A percentile compares a stretch with the other conserved stretches of the same genome.
phyloP scores from a whole-genome alignment of 2,888 invertebrate genomes.

The Dasypogon diadema region DNA sequence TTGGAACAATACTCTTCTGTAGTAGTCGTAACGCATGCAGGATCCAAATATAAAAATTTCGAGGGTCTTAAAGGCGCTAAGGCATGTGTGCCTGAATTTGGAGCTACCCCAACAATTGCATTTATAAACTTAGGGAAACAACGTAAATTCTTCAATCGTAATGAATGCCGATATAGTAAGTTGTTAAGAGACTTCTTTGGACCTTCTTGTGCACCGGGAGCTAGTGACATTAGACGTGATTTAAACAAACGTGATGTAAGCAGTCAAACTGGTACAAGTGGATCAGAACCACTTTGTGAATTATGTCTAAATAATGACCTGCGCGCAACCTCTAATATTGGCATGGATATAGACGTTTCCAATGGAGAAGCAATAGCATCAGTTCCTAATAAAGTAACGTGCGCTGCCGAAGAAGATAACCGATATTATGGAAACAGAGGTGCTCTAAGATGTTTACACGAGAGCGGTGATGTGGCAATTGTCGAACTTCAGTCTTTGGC shows the following conservation, averaged over 20 bases:
- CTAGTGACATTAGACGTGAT: constrained; percentile 69
- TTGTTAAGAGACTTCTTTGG: constrained; percentile 72
- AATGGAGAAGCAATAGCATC: neutral
- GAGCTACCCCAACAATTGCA: constrained; percentile 76
- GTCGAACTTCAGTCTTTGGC: constrained; percentile 70
- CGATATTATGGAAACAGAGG: constrained; percentile 74
- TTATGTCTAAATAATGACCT: constrained; percentile 58
- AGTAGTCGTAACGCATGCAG: constrained; percentile 71
- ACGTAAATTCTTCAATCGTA: constrained; percentile 66
- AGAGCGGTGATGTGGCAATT: constrained; percentile 73
- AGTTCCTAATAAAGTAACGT: constrained; percentile 62
- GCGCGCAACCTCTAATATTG: neutral
- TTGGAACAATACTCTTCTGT: constrained; percentile 69
- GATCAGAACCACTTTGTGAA: constrained; percentile 61
- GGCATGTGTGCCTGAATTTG: constrained; percentile 77
- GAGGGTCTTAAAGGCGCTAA: constrained; percentile 71
- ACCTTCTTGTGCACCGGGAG: constrained; percentile 75
- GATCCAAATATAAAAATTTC: constrained; percentile 69
- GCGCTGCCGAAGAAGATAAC: constrained; percentile 71
- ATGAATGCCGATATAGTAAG: constrained; percentile 73
- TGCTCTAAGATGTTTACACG: constrained; percentile 72
- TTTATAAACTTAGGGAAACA: constrained; percentile 72
- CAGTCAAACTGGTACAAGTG: constrained; percentile 52
- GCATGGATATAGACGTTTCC: constrained; percentile 15
- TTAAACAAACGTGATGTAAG: constrained; percentile 53